Conservation (phyloP, 2,888 invertebrate genomes). For the Diplolepis rosae region DNA sequence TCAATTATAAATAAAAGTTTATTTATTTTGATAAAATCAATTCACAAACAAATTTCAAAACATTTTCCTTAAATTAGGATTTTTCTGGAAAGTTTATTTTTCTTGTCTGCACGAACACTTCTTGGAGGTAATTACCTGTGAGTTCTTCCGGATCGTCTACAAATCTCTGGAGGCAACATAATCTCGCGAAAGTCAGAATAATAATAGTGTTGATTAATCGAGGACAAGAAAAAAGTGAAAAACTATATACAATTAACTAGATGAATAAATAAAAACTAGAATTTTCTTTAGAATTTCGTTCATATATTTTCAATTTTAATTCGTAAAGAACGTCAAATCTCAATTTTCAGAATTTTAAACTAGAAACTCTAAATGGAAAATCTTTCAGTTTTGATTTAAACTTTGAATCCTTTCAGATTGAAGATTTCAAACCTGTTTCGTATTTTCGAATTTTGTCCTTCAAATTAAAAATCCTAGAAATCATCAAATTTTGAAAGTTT, state of each 20-base stretch:
- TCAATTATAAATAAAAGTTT: background rate
- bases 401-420: too few relatives aligned
- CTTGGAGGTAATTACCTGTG: constrained; percentile 21
- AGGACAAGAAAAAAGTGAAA: background rate
- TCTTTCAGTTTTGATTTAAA: too few relatives aligned
- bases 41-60: background rate
- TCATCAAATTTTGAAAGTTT: background rate
- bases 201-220: constrained; percentile 18
- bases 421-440: background rate
- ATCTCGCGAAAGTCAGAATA: constrained; percentile 9
- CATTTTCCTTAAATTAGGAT: background rate
- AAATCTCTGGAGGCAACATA: constrained; percentile 6
- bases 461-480: background rate
- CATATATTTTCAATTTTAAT: background rate
- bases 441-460: background rate
- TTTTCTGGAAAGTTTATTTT: constrained; percentile 24
- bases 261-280: background rate
- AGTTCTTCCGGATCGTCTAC: constrained; percentile 26
- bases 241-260: background rate
- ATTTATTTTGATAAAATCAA: background rate
- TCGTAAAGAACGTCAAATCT: background rate
- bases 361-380: background rate
- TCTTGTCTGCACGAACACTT: constrained; percentile 25
- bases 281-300: background rate
- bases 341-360: too few relatives aligned